Percentiles rank a stretch among this genome's conserved stretches.
Conservation (phyloP, 2,113 vertebrate species). For the Copsychus sechellarum region DNA sequence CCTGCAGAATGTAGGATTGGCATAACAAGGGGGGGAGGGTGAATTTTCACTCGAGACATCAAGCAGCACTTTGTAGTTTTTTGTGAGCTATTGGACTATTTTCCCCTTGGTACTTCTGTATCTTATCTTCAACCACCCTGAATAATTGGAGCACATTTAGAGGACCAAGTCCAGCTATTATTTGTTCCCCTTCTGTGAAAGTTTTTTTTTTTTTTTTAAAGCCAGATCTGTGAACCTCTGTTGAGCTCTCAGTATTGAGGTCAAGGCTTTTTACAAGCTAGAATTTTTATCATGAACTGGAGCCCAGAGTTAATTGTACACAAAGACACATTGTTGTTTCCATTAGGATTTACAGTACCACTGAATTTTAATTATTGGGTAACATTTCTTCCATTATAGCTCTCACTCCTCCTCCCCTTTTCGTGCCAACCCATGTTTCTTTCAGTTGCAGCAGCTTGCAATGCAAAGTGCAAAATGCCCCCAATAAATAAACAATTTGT, state of each 20-base stretch:
- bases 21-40: constrained; percentile 45
- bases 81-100: not conserved
- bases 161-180: constrained; percentile 27
- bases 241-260: constrained; percentile 66
- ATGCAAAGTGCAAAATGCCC: constrained; percentile 8
- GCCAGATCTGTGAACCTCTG: constrained; percentile 62
- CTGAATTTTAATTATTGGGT: constrained; percentile 73
- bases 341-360: constrained; percentile 68
- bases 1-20: constrained; percentile 26
- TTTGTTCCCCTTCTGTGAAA: constrained; percentile 49
- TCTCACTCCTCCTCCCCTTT: constrained; percentile 25
- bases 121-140: constrained; percentile 46
- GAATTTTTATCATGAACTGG: constrained; percentile 69
- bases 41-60: constrained; percentile 27
- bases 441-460: not conserved
- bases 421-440: constrained; percentile 27
- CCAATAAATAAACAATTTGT: constrained; percentile 26
- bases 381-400: constrained; percentile 65
- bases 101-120: constrained; percentile 2
- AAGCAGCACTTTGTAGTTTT: constrained; percentile 22
- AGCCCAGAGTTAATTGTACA: constrained; percentile 73
- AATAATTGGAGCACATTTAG: constrained; percentile 62
- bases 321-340: constrained; percentile 74
- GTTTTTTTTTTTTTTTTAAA: not conserved
- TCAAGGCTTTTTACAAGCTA: constrained; percentile 70